A percentile compares a stretch with the other conserved stretches of the same genome.
phyloP scores from a whole-genome alignment of 1,140 invertebrate species.

The Drusus annulatus region DNA sequence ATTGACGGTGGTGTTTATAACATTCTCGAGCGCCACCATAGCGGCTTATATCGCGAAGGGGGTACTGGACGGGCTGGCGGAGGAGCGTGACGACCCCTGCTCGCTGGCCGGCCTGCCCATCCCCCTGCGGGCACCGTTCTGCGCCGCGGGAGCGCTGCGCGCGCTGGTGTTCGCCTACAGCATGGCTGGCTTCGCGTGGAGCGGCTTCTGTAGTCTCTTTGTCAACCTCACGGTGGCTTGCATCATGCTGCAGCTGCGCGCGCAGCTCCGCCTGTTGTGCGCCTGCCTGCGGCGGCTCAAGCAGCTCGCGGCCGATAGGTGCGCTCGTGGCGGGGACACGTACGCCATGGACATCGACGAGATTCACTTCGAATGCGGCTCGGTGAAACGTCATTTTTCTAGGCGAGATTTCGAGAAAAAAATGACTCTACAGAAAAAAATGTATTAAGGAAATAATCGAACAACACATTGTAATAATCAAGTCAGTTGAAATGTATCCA shows the following conservation, averaged over 20 bases:
- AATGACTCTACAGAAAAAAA: not conserved
- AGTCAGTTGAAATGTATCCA: not conserved
- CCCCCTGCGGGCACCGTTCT: not conserved
- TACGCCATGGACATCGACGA: not conserved
- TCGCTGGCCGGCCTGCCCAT: not conserved
- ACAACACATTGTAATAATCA: not conserved
- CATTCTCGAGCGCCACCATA: not conserved
- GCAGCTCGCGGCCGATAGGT: not conserved
- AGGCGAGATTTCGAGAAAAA: too few species aligned
- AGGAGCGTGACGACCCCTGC: not conserved
- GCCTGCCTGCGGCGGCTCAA: not conserved
- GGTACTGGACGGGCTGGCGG: not conserved
- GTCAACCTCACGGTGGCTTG: not conserved
- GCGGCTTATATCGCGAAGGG: not conserved
- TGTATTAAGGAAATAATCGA: not conserved
- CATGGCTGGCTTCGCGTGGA: not conserved
- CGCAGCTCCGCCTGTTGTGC: not conserved
- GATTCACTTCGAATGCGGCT: not conserved
- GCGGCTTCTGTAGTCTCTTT: not conserved
- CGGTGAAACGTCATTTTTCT: not conserved
- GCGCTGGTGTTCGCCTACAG: not conserved
- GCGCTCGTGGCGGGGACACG: not conserved
- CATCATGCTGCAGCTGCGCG: not conserved
- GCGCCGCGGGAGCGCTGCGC: not conserved
- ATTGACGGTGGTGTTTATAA: not conserved